phyloP scores from a whole-genome alignment of 2,797 vertebrate genomes.

The Cynodonichthys magdalenae region DNA sequence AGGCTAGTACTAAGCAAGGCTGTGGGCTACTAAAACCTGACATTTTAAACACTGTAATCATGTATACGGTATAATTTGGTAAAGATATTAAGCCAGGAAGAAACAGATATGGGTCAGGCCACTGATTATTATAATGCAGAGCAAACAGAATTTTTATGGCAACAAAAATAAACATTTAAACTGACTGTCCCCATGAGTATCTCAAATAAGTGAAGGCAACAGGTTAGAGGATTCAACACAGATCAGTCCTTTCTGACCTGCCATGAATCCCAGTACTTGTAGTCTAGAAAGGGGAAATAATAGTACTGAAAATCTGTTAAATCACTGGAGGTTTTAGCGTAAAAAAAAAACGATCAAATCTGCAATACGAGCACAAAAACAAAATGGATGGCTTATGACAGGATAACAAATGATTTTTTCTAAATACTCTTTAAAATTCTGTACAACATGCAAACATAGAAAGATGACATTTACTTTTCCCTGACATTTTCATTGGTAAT shows the following conservation, averaged over 20 bases:
- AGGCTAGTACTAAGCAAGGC: neutral
- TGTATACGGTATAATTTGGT: neutral
- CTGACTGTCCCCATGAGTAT: neutral
- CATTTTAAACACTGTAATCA: neutral
- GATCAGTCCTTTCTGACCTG: neutral
- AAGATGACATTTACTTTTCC: too few species aligned
- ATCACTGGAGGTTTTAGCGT: neutral
- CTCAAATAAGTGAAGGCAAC: neutral
- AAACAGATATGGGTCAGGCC: too few species aligned
- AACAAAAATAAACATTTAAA: neutral
- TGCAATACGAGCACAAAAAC: neutral
- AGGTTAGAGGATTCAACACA: neutral
- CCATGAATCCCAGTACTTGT: neutral
- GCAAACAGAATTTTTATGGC: neutral
- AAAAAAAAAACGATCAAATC: too few species aligned
- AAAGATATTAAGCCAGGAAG: neutral
- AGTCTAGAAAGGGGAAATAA: neutral
- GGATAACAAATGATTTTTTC: too few species aligned
- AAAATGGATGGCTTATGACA: neutral
- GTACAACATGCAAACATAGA: too few species aligned
- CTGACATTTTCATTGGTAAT: too few species aligned
- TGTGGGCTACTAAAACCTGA: neutral
- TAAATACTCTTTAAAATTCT: too few species aligned
- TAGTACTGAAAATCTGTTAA: neutral
- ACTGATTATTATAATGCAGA: neutral